Evolutionary conservation across 1,140 invertebrate species (phyloP), one percentile per base, ranked within the genome.

Genomic region (Platyura marginata): DNA sequence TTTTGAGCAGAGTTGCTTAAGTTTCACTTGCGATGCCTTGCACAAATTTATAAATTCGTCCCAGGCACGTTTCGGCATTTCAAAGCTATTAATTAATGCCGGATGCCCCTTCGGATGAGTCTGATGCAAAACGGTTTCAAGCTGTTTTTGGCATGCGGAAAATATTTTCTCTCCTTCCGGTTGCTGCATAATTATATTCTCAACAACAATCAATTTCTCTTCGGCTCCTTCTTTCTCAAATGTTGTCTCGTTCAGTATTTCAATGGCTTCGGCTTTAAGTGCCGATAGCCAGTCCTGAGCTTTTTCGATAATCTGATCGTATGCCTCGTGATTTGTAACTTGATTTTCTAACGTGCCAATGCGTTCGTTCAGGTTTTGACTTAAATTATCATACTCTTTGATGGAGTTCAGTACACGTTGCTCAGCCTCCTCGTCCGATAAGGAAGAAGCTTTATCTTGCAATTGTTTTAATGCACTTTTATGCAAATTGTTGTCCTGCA

Each of bases 401-500:
- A 81, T 69, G 15, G 78, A 77, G 32, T 72, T 72, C 20, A 70
- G 67, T 1, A 89, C 62, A 59, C 77, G 79, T 15, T 71, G 69
- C 49, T 72, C 73, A 0, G 78, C 72, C 48, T 87, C 81, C 42
- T 77, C 72, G 55, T 90, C 85, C 4, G 75, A 72, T 21, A 86
- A 66, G 4, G 73, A 62, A 19, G 72, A 72, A 1, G 82, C 70
- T 58, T 85, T 81, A 9, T 82, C 79, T 49, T 79, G 73, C 11
- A 91, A 56, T 48, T 87, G 82, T 45, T 78, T 69, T 13, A 91
- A 57, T 46, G 89, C 78, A 34, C 72, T 77, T 53, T 80, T 75
- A 53, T 91, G 85, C 38, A 84, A 67, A 13, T 70, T 75, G 2
- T 90, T 75, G 52, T 94, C 90, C 64, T 91, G 85, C 16, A 74